A percentile compares a stretch with the other conserved stretches of the same genome.
Conservation (phyloP, 2,797 vertebrate species). For the Sternotherus odoratus region DNA sequence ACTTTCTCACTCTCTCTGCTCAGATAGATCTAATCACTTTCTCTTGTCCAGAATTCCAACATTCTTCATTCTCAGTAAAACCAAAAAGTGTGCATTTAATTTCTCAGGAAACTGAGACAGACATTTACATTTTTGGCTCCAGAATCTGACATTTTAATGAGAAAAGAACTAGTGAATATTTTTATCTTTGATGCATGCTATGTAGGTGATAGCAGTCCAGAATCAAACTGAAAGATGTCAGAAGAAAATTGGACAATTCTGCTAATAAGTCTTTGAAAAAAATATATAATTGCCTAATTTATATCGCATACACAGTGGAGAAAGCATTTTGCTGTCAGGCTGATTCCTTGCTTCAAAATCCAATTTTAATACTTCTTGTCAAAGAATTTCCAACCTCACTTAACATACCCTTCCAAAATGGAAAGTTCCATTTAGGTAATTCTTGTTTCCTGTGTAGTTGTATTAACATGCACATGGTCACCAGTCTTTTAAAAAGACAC, state of each 20-base stretch:
- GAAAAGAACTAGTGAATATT: conserved; percentile 28
- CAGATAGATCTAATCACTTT: conserved; percentile 36
- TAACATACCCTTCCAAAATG: neutral
- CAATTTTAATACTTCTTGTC: neutral
- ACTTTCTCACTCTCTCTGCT: conserved; percentile 10
- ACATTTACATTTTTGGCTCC: conserved; percentile 51
- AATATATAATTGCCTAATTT: neutral
- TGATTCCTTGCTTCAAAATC: neutral
- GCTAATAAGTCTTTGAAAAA: conserved; percentile 10
- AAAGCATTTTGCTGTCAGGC: neutral
- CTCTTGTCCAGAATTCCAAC: conserved; percentile 39
- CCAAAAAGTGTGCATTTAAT: conserved; percentile 50
- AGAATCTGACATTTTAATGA: conserved; percentile 62
- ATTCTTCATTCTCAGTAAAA: conserved; percentile 27
- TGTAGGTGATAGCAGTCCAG: neutral
- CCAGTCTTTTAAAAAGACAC: conserved; percentile 24
- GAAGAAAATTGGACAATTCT: conserved; percentile 15
- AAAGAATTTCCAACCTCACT: neutral
- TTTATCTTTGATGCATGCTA: conserved; percentile 14
- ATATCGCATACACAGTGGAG: neutral
- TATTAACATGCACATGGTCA: neutral
- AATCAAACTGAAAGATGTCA: conserved; percentile 39
- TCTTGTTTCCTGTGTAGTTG: neutral
- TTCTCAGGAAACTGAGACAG: conserved; percentile 58
- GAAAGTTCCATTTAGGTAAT: neutral